phyloP scores from a whole-genome alignment of 2,113 vertebrate species.

The Saguinus imperator region DNA sequence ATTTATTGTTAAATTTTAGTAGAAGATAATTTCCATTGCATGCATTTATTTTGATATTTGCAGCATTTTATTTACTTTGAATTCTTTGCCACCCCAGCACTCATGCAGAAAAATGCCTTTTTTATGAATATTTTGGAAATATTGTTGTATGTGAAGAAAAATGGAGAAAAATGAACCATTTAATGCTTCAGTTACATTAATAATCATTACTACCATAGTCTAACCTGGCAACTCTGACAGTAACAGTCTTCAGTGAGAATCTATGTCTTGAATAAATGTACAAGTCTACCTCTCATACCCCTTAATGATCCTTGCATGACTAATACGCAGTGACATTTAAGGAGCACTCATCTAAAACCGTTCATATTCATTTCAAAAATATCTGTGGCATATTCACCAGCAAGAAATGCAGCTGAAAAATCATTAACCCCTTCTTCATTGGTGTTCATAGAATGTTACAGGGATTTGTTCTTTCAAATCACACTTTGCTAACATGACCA shows the following conservation, averaged over 20 bases:
- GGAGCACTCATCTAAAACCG: slow-evolving; percentile 72
- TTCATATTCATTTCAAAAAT: slow-evolving; percentile 77
- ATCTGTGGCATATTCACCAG: slow-evolving; percentile 70
- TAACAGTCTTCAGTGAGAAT: slow-evolving; percentile 24
- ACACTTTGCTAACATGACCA: not conserved
- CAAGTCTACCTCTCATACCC: slow-evolving; percentile 59
- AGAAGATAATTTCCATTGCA: slow-evolving; percentile 4
- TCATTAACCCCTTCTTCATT: slow-evolving; percentile 59
- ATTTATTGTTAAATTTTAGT: slow-evolving; percentile 12
- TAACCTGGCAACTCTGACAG: slow-evolving; percentile 48
- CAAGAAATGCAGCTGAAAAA: slow-evolving; percentile 64
- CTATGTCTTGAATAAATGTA: slow-evolving; percentile 52
- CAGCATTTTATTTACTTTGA: slow-evolving; percentile 49
- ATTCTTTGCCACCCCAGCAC: slow-evolving; percentile 35
- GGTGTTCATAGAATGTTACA: not conserved
- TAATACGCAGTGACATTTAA: slow-evolving; percentile 76
- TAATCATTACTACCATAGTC: slow-evolving; percentile 58
- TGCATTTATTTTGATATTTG: slow-evolving; percentile 39
- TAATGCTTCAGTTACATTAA: slow-evolving; percentile 67
- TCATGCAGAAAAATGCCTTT: not conserved
- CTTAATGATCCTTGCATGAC: slow-evolving; percentile 76
- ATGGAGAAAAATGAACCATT: slow-evolving; percentile 48
- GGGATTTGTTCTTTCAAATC: slow-evolving; percentile 13
- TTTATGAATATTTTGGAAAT: slow-evolving; percentile 57
- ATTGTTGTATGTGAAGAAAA: slow-evolving; percentile 8